Evolutionary conservation across 1,140 invertebrate genomes (phyloP).

Genomic region (Hormaphis cornu): DNA sequence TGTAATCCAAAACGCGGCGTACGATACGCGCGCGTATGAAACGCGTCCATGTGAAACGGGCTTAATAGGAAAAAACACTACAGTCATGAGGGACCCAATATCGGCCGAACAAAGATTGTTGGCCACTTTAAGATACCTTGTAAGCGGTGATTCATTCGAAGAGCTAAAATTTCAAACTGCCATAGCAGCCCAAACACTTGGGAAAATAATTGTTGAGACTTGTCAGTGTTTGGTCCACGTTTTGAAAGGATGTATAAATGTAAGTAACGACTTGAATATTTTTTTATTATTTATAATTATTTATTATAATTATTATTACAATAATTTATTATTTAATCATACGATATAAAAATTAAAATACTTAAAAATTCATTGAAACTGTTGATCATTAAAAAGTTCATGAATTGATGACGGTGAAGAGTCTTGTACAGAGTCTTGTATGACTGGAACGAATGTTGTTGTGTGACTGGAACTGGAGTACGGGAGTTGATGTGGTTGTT

Average conservation of each 20-base stretch:
- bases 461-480: neutral
- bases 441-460: neutral
- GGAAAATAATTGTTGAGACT: conserved; percentile 1
- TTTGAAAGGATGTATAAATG: neutral
- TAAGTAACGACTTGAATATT: neutral
- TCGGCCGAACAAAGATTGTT: neutral
- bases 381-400: neutral
- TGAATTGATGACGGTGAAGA: no score
- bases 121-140: neutral
- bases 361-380: neutral
- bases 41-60: neutral
- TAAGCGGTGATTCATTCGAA: neutral
- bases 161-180: neutral
- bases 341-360: neutral
- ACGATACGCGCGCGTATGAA: neutral
- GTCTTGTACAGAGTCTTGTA: no score
- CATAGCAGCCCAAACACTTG: neutral
- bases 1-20: neutral
- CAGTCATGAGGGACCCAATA: neutral
- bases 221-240: neutral
- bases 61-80: neutral
- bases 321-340: no score
- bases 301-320: no score
- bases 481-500: neutral
- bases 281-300: neutral